phyloP scores from a whole-genome alignment of 2,888 invertebrate species.

The Lasiommata megera region DNA sequence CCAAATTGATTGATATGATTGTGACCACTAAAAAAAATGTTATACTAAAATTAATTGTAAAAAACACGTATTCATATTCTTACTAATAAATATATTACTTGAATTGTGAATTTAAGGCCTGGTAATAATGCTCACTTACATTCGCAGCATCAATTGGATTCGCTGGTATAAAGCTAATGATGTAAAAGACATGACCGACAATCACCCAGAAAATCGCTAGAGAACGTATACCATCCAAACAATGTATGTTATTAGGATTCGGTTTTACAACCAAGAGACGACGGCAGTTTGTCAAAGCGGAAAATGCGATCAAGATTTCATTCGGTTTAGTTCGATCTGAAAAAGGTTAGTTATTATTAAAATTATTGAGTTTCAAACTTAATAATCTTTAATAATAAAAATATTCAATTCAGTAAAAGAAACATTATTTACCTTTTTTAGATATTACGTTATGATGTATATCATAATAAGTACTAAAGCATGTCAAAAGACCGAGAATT shows the following conservation, averaged over 20 bases:
- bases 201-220: slow-evolving; percentile 22
- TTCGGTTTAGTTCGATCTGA: slow-evolving; percentile 41
- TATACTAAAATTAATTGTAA: no score
- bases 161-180: slow-evolving; percentile 8
- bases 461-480: slow-evolving; percentile 36
- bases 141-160: slow-evolving; percentile 1
- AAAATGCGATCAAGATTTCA: slow-evolving; percentile 18
- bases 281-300: slow-evolving; percentile 16
- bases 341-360: no score
- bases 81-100: no score
- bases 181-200: slow-evolving; percentile 15
- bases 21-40: slow-evolving; percentile 44
- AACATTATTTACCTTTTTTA: slow-evolving; percentile 16
- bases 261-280: slow-evolving; percentile 3
- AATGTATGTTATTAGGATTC: slow-evolving; percentile 10
- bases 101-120: no score
- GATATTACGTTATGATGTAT: slow-evolving; percentile 26
- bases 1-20: slow-evolving; percentile 44
- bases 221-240: slow-evolving; percentile 19
- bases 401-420: background rate
- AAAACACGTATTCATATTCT: no score
- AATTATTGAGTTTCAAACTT: background rate
- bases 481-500: slow-evolving; percentile 31
- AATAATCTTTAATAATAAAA: no score
- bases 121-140: background rate